These are phyloP conservation scores for Diplazon laetatorius DNA, from an alignment of 2,888 invertebrate species.

Conservation along the genomic window DNA sequence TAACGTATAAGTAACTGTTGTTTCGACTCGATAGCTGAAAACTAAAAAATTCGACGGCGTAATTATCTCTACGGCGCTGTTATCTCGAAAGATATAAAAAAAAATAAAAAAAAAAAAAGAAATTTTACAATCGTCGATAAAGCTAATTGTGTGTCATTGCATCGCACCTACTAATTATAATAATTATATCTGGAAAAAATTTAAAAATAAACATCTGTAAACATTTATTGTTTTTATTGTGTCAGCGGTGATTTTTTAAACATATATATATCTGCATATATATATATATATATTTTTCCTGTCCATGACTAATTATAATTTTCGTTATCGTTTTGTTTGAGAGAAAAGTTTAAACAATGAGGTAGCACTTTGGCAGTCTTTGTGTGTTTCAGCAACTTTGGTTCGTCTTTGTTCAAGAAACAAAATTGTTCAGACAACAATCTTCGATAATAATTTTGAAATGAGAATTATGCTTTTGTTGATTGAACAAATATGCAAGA, in stretches of 20 bases:
- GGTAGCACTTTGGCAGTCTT: too few relatives aligned
- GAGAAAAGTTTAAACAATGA: too few relatives aligned
- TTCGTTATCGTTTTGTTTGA: slow-evolving; percentile 51
- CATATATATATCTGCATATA: too few relatives aligned
- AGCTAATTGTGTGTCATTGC: slow-evolving; percentile 36
- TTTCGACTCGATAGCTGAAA: slow-evolving; percentile 34
- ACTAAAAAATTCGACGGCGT: slow-evolving; percentile 10
- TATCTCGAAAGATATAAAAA: too few relatives aligned
- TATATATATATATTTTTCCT: too few relatives aligned
- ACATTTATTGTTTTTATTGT: slow-evolving; percentile 18
- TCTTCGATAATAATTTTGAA: too few relatives aligned
- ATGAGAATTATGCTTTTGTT: too few relatives aligned
- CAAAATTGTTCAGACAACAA: too few relatives aligned
- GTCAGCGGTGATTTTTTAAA: slow-evolving; percentile 26
- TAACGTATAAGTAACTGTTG: slow-evolving; percentile 34
- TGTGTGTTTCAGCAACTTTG: too few relatives aligned
- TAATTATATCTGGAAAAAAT: slow-evolving; percentile 15
- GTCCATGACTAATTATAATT: slow-evolving; percentile 40
- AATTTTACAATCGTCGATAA: slow-evolving; percentile 41
- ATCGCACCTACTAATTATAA: slow-evolving; percentile 50
- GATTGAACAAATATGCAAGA: too few relatives aligned
- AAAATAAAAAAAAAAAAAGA: too few relatives aligned
- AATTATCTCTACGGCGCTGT: slow-evolving; percentile 35
- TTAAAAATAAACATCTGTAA: slow-evolving; percentile 41
- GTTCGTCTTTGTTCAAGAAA: too few relatives aligned